Conservation (phyloP, 2,888 invertebrate species). For the Aplocera efformata region DNA sequence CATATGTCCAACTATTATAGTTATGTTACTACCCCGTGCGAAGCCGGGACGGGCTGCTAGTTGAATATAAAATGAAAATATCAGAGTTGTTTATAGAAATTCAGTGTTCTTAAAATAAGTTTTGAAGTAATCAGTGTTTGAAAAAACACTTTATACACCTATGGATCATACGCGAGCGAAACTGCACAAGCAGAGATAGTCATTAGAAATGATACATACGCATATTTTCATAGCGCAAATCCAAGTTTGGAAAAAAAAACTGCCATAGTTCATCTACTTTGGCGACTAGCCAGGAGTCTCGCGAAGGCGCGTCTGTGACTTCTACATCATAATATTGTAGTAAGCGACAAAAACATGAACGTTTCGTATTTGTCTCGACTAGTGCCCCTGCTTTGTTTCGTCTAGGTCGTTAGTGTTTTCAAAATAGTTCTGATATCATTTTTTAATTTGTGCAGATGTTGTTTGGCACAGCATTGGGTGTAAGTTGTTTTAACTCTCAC, state of each 20-base stretch:
- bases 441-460: constrained; percentile 3
- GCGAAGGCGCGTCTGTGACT: constrained; percentile 32
- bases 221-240: too few species aligned
- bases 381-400: constrained; percentile 15
- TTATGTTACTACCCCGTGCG: too few species aligned
- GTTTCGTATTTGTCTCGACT: constrained; percentile 46
- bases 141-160: too few species aligned
- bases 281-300: constrained; percentile 45
- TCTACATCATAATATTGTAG: constrained; percentile 42
- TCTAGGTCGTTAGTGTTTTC: constrained; percentile 18
- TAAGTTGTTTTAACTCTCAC: not conserved
- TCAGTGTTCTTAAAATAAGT: too few species aligned
- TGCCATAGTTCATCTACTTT: constrained; percentile 40
- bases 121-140: too few species aligned
- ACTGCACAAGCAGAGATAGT: too few species aligned
- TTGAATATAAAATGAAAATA: too few species aligned
- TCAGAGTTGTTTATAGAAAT: too few species aligned
- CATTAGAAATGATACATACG: too few species aligned
- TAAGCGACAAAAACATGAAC: constrained; percentile 38
- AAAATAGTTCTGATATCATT: constrained; percentile 19
- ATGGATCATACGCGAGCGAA: too few species aligned
- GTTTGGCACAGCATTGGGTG: not conserved
- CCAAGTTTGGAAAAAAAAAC: constrained; percentile 27
- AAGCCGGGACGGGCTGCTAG: too few species aligned
- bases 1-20: too few species aligned